Evolutionary conservation across 2,888 invertebrate species (phyloP), one percentile per base, ranked within the genome.

Genomic region (Mythimna lalbum): DNA sequence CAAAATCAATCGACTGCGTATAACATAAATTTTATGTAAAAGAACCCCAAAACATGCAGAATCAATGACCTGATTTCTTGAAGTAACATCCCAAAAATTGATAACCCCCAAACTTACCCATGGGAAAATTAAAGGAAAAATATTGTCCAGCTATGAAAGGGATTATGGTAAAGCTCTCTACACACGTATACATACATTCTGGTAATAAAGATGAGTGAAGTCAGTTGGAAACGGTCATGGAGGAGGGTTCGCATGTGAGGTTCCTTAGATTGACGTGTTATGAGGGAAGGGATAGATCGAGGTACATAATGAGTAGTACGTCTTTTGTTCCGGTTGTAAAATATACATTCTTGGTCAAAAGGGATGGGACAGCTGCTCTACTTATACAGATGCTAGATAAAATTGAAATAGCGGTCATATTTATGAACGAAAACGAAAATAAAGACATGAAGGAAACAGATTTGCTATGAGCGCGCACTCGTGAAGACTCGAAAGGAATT

Each of bases 161-260:
- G 69, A 55, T 63, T 39, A 66, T 36, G 12, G 23, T 49, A 21
- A 59, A 59, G 43, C 63, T 21, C n/a, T 27, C 5, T 49, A 50
- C 14, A 50, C 10, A 56, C 17, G 0, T n/a, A 50, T 49, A 56
- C 7, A 12, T 63, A 60, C 23, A 62, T 60, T 33, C 12, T 19
- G 23, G 50, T 60, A 69, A 71, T 76, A 78, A 68, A 50, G 57
- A 67, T 65, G 71, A 59, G 77, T 63, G 81, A 71, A 81, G 71
- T 68, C 78, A 76, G 47, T 64, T 67, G 71, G 78, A 81, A 78
- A 59, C 47, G 47, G 52, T 53, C 76, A 43, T 52, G 27, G 71
- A 64, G 59, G 63, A 81, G 81, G 77, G 81, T 77, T 62, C 19
- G 19, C 12, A 56, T 63, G 19, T 73, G 52, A 61, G 62, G 61